Conservation (phyloP, 2,113 vertebrate genomes). For the Ageneiosus marmoratus region DNA sequence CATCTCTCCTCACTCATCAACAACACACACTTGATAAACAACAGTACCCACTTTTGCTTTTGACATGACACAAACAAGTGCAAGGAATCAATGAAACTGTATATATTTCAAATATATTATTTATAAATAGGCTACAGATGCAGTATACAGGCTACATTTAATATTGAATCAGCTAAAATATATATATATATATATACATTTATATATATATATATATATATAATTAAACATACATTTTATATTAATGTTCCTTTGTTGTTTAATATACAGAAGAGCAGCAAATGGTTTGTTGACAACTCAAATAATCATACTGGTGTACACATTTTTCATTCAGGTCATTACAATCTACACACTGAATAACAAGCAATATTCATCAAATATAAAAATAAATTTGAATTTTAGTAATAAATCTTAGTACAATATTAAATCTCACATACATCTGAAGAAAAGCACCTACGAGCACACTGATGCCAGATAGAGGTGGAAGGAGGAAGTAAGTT, state of each 20-base stretch:
- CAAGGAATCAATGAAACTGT: not conserved
- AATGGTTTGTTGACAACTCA: conserved; percentile 6
- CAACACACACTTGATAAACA: not conserved
- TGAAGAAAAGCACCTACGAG: not conserved
- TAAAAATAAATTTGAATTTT: not conserved
- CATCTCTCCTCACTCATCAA: not conserved
- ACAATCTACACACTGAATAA: not conserved
- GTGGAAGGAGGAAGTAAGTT: not conserved
- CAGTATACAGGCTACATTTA: not conserved
- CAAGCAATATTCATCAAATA: not conserved
- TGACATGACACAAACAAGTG: not conserved
- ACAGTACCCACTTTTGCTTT: not conserved
- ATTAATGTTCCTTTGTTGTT: not conserved
- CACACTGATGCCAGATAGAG: not conserved
- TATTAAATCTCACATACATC: not conserved
- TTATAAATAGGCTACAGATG: not conserved
- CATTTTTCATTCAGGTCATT: not conserved
- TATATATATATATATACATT: not conserved
- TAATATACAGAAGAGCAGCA: conserved; percentile 23
- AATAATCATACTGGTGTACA: not conserved
- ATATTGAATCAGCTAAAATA: not conserved
- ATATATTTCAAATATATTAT: not conserved
- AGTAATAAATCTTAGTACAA: not conserved
- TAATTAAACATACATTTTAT: not conserved
- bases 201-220: not conserved